Evolutionary conservation across 2,797 vertebrate genomes (phyloP).

Genomic region (Halcyon leucocephala): DNA sequence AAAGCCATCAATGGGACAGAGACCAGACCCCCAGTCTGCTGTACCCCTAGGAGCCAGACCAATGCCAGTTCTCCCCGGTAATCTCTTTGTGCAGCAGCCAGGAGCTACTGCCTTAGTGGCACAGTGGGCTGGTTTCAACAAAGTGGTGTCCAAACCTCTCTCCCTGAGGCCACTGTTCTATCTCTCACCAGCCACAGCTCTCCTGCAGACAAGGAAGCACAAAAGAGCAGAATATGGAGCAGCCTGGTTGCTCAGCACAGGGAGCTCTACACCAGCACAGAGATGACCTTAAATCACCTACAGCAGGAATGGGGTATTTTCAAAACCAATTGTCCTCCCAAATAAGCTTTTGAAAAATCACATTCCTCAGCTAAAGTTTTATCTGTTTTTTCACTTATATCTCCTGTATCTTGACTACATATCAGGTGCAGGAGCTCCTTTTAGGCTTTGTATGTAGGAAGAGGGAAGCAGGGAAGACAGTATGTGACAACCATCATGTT

Average conservation of each 20-base stretch:
- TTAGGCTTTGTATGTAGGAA: not conserved
- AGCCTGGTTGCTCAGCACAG: not conserved
- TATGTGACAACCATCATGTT: not conserved
- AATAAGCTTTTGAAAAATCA: not conserved
- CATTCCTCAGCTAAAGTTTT: not conserved
- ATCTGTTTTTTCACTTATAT: not conserved
- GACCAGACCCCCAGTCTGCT: not conserved
- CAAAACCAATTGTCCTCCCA: not conserved
- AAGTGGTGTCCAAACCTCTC: not conserved
- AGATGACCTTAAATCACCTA: not conserved
- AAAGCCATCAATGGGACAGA: not conserved
- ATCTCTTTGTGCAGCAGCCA: accelerated
- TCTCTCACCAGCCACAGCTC: not conserved
- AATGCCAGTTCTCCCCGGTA: accelerated
- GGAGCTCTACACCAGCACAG: not conserved
- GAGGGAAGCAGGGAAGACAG: not conserved
- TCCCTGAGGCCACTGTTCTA: not conserved
- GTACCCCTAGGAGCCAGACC: not conserved
- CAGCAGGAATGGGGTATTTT: not conserved
- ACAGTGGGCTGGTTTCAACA: not conserved
- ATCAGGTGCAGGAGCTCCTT: not conserved
- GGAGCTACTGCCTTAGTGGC: not conserved
- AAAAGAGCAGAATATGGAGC: accelerated
- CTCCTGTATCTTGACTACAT: accelerated
- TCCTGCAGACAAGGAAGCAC: not conserved